phyloP scores from a whole-genome alignment of 2,113 vertebrate genomes.

The Chaetorhynchus papuensis region DNA sequence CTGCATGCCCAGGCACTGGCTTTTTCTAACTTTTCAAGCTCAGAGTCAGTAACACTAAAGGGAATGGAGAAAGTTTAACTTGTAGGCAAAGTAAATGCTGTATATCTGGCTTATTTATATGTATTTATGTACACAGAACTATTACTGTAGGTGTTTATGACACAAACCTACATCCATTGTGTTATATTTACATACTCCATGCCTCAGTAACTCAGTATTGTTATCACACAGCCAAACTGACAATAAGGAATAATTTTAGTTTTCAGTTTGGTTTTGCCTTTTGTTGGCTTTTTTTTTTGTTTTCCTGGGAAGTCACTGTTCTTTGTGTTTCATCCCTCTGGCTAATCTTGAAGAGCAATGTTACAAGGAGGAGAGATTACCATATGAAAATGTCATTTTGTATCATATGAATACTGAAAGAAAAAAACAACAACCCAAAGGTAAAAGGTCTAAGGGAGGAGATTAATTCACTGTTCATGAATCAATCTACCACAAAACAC shows the following conservation, averaged over 20 bases:
- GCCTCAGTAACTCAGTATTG: neutral
- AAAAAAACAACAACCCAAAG: neutral
- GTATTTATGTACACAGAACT: neutral
- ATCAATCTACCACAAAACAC: slow-evolving; percentile 11
- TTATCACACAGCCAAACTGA: neutral
- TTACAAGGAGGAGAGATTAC: slow-evolving; percentile 59
- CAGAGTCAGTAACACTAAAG: slow-evolving; percentile 3
- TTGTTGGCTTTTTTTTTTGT: neutral
- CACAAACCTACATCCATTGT: neutral
- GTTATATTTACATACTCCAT: neutral
- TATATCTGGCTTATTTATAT: neutral
- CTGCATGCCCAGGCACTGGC: neutral
- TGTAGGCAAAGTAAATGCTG: neutral
- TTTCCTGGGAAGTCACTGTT: neutral
- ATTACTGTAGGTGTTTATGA: neutral
- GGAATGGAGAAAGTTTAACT: slow-evolving; percentile 35
- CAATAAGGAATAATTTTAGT: slow-evolving; percentile 21
- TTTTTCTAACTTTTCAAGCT: slow-evolving; percentile 37
- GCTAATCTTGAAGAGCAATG: slow-evolving; percentile 52
- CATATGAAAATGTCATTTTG: slow-evolving; percentile 70
- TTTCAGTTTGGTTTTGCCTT: neutral
- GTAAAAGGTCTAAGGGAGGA: slow-evolving; percentile 37
- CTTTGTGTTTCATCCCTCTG: slow-evolving; percentile 20
- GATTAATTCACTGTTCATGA: slow-evolving; percentile 46
- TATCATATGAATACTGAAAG: slow-evolving; percentile 50